A percentile compares a stretch with the other conserved stretches of the same genome.
These are phyloP conservation scores for Lasioglossum marginatum DNA, from an alignment of 2,888 invertebrate genomes.

Conservation along the genomic window DNA sequence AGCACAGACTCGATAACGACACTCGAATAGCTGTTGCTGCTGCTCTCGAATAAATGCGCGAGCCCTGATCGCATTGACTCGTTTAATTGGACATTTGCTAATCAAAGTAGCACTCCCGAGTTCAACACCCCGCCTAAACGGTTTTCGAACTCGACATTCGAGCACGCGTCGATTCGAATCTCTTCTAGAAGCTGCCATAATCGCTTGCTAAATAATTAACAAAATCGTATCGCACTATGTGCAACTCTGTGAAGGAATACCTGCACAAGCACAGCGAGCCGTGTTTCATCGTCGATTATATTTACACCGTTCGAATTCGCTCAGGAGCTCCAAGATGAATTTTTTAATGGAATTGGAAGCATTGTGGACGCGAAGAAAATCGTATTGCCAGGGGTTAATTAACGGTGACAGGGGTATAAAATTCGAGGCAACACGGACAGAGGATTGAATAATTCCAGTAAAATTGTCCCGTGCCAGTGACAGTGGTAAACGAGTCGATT, in stretches of 20 bases:
- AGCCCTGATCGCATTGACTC: slow-evolving; percentile 1
- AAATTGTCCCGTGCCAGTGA: background rate
- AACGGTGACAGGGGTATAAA: background rate
- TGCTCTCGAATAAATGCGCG: background rate
- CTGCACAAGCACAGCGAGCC: background rate
- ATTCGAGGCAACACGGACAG: background rate
- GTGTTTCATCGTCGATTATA: background rate
- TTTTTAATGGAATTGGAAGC: background rate
- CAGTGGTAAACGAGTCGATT: slow-evolving; percentile 2
- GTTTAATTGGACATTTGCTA: background rate
- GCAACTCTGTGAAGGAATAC: background rate
- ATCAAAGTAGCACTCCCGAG: background rate
- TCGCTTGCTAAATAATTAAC: background rate
- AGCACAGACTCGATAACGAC: background rate
- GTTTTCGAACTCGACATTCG: background rate
- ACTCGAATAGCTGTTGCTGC: slow-evolving; percentile 7
- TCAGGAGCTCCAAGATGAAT: background rate
- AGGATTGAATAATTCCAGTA: background rate
- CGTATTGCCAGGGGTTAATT: background rate
- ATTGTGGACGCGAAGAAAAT: background rate
- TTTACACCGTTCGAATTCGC: background rate
- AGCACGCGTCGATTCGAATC: background rate
- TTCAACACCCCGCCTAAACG: background rate
- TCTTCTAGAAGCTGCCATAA: background rate
- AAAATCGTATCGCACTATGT: background rate